These are phyloP conservation scores for Aphodius granarius DNA, from an alignment of 2,888 invertebrate species.

Conservation along the genomic window DNA sequence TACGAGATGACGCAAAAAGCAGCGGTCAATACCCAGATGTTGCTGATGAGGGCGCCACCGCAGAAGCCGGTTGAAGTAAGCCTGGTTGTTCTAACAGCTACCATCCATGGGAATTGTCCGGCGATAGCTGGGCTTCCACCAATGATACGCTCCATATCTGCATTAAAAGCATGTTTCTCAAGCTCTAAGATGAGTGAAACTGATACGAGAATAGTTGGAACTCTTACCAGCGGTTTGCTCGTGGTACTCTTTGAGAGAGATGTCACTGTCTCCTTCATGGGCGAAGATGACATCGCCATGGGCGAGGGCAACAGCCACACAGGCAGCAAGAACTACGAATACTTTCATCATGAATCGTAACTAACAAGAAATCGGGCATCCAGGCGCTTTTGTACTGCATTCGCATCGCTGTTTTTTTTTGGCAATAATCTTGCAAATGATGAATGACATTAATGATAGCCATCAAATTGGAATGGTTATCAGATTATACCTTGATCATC, in stretches of 20 bases:
- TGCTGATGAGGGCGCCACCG: conserved; percentile 36
- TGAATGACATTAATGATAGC: neutral
- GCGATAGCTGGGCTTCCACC: conserved; percentile 36
- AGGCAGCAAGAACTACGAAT: conserved; percentile 2
- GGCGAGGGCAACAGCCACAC: neutral
- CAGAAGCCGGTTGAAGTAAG: conserved; percentile 28
- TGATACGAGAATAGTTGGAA: neutral
- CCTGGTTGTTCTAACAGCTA: conserved; percentile 27
- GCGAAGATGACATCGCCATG: neutral
- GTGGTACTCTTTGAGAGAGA: neutral
- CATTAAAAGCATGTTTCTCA: no score
- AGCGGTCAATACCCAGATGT: conserved; percentile 35
- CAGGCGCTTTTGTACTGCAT: neutral
- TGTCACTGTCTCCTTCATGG: neutral
- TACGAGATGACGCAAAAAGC: conserved; percentile 37
- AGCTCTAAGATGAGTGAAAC: no score
- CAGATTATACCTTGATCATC: neutral
- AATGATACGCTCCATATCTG: conserved; percentile 34
- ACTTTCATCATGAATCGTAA: neutral
- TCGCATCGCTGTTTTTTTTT: neutral
- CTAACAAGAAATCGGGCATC: neutral
- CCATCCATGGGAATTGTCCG: conserved; percentile 44
- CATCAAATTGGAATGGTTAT: neutral
- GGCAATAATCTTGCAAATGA: neutral
- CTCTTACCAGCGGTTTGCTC: neutral